Conservation (phyloP, 2,797 vertebrate genomes). For the Echiichthys vipera region DNA sequence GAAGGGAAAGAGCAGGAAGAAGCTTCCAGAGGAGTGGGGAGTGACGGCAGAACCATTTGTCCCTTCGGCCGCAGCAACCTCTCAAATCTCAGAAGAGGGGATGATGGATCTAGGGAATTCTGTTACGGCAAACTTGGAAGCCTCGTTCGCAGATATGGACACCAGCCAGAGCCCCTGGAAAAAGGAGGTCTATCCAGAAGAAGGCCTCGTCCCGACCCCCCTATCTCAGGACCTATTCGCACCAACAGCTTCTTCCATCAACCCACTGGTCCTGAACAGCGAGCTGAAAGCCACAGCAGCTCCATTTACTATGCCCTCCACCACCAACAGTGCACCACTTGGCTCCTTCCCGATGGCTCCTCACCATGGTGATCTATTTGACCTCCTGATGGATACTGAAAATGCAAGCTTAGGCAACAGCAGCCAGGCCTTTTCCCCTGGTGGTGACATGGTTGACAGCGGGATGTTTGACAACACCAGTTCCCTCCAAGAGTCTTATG, state of each 20-base stretch:
- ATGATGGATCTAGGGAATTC: conserved; percentile 54
- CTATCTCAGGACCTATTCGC: conserved; percentile 75
- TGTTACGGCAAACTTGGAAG: conserved; percentile 24
- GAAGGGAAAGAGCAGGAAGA: conserved; percentile 84
- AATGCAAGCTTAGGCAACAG: conserved; percentile 50
- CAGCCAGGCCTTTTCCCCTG: conserved; percentile 52
- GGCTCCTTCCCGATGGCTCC: conserved; percentile 43
- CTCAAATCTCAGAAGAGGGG: conserved; percentile 47
- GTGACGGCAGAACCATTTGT: conserved; percentile 71
- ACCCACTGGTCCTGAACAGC: conserved; percentile 68
- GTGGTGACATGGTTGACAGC: conserved; percentile 61
- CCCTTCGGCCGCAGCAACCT: conserved; percentile 39
- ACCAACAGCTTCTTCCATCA: conserved; percentile 51
- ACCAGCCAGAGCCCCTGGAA: conserved; percentile 45
- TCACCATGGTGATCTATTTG: conserved; percentile 45
- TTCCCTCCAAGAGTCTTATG: conserved; percentile 46
- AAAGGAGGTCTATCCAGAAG: conserved; percentile 62
- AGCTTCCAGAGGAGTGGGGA: conserved; percentile 86
- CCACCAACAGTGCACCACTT: conserved; percentile 17
- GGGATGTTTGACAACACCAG: conserved; percentile 64
- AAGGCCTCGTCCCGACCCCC: conserved; percentile 60
- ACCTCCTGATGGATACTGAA: conserved; percentile 70
- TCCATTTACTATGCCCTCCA: conserved; percentile 69
- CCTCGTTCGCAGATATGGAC: conserved; percentile 48
- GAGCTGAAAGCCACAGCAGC: conserved; percentile 76